phyloP scores from a whole-genome alignment of 2,888 invertebrate species.

The Trichacis sp. region DNA sequence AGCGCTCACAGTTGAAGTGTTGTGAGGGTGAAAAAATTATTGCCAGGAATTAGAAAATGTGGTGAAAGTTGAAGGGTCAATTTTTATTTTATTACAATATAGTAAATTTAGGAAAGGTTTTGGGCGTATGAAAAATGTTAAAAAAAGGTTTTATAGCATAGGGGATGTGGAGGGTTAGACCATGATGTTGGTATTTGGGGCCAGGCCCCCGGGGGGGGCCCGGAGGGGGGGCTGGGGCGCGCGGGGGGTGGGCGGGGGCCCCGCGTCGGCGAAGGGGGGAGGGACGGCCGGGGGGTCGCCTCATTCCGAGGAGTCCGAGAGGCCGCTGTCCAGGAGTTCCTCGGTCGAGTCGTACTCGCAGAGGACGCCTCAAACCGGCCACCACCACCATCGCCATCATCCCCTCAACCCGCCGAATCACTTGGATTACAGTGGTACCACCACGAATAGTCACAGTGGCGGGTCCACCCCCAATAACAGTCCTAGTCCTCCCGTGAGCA shows the following conservation, averaged over 20 bases:
- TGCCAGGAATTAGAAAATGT: too few relatives aligned
- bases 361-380: constrained; percentile 54
- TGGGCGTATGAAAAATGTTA: too few relatives aligned
- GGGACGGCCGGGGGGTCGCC: constrained; percentile 65
- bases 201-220: too few relatives aligned
- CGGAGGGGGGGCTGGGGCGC: constrained; percentile 59
- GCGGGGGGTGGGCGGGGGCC: constrained; percentile 61
- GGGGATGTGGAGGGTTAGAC: too few relatives aligned
- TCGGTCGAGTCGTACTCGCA: constrained; percentile 65
- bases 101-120: too few relatives aligned
- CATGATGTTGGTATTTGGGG: too few relatives aligned
- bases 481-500: constrained; percentile 62
- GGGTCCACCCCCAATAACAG: constrained; percentile 66
- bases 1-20: too few relatives aligned
- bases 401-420: constrained; percentile 36
- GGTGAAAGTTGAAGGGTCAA: too few relatives aligned
- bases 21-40: too few relatives aligned
- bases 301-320: constrained; percentile 71
- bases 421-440: constrained; percentile 47
- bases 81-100: too few relatives aligned
- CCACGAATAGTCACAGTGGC: constrained; percentile 63
- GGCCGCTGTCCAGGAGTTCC: constrained; percentile 63
- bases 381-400: constrained; percentile 59
- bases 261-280: constrained; percentile 59
- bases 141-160: too few relatives aligned